Base-by-base conservation (phyloP, 2,113 vertebrate species). In the Blennius ocellaris region DNA sequence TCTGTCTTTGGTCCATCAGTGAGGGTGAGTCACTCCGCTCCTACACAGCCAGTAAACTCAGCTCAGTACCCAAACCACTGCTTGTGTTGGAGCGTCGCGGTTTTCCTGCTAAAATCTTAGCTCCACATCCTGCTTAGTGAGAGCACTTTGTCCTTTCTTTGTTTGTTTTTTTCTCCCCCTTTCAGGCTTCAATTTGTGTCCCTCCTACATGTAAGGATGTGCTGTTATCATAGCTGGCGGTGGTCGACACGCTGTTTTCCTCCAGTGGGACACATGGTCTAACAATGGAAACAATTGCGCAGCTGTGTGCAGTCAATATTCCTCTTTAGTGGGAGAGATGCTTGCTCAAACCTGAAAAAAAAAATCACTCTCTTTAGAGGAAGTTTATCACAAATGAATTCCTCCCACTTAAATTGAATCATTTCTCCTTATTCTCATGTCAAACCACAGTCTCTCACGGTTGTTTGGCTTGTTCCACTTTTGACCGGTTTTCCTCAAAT, bases 11-110 rank as follows among this genome's bases (percentile, higher is more conserved):
- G 70, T 15, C 43, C 58, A 45, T 77, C 67, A 59, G 51, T 12
- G 56, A 30, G 73, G 41, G 16, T 78, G 75, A 84, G 55, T 87
- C 85, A 79, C 59, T 63, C 68, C 44, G 55, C 75, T 78, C 15
- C 16, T 40, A 64, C 7, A 1, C 66, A 60, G 59, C 61, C 58
- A 57, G 71, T 71, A 76, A 51, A 66, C 50, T n/a, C 66, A 64
- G 43, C 62, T 15, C 61, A 73, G 74, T 64, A 80, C 52, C 68
- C 77, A 47, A 5, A 47, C 5, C 51, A 17, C 8, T 40, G 61
- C 66, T 62, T 71, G 45, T 6, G 43, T 39, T 40, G 16, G 53
- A 72, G 40, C 21, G 8, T 59, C 49, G 17, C 44, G 3, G 11
- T 30, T 38, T 53, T 59, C 15, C 40, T 6, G 30, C 17, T 11